phyloP scores from a whole-genome alignment of 2,888 invertebrate species.

The Hydrotaea cyrtoneurina region DNA sequence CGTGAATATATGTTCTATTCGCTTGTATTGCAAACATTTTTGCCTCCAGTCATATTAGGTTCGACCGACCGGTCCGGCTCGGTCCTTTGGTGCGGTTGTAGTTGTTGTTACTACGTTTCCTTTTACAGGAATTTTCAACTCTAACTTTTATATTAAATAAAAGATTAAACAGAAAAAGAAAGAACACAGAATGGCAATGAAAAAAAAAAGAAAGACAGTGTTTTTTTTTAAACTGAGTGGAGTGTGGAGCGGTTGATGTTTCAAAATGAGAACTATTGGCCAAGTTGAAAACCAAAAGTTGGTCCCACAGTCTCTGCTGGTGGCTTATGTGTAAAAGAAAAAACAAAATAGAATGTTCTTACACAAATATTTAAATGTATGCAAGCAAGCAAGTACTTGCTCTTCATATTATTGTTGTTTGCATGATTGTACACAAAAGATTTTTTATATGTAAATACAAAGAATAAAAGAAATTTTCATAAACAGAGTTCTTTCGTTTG shows the following conservation, averaged over 20 bases:
- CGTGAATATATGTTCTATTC: slow-evolving; percentile 24
- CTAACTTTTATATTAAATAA: slow-evolving; percentile 5
- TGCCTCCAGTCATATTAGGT: slow-evolving; percentile 11
- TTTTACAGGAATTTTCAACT: slow-evolving; percentile 16
- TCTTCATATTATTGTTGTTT: background rate
- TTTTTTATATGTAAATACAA: slow-evolving; percentile 5
- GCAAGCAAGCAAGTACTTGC: background rate
- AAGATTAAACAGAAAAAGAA: background rate
- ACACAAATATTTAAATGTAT: slow-evolving; percentile 12
- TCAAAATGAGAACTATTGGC: no score
- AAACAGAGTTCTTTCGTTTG: slow-evolving; percentile 4
- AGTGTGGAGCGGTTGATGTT: no score
- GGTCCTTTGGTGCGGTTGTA: background rate
- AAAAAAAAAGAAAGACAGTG: no score
- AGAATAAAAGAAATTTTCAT: background rate
- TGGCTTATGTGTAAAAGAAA: background rate
- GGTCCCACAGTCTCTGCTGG: background rate
- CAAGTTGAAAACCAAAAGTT: no score
- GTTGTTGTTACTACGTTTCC: slow-evolving; percentile 11
- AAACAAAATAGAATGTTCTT: background rate
- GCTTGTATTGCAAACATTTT: slow-evolving; percentile 12
- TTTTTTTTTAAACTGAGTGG: no score
- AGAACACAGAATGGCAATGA: background rate
- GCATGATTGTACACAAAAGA: background rate
- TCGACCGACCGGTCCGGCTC: background rate